Conservation (phyloP, 1,140 invertebrate species). For the Cyphomyrmex costatus region DNA sequence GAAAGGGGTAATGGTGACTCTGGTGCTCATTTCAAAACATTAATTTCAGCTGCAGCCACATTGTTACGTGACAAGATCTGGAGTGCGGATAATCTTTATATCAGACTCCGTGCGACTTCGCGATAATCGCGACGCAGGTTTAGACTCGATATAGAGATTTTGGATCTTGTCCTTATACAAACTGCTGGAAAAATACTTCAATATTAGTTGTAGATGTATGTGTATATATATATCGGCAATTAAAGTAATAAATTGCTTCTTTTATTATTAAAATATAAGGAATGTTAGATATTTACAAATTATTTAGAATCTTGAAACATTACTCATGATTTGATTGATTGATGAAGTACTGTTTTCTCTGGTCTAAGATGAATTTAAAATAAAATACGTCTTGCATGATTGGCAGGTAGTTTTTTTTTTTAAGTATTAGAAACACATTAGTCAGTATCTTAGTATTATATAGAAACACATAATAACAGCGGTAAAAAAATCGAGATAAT, state of each 20-base stretch:
- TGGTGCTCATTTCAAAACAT: constrained; percentile 12
- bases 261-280: neutral
- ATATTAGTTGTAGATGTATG: neutral
- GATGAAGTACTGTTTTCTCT: no score
- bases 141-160: neutral
- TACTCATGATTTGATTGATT: no score
- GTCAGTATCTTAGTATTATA: neutral
- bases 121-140: constrained; percentile 13
- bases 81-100: constrained; percentile 7
- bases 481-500: neutral
- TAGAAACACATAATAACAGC: constrained; percentile 5
- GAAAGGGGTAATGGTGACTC: constrained; percentile 32
- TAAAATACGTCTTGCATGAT: neutral
- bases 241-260: neutral
- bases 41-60: neutral
- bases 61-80: constrained; percentile 28
- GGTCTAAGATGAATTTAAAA: constrained; percentile 3
- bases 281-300: neutral
- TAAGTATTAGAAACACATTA: neutral
- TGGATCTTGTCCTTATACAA: neutral
- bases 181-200: neutral
- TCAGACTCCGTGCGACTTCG: constrained; percentile 15
- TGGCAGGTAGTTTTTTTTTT: neutral
- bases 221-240: neutral
- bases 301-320: neutral